Evolutionary conservation across 2,888 invertebrate species (phyloP), one percentile per base, ranked within the genome.

Genomic region (Cheilosia vernalis): DNA sequence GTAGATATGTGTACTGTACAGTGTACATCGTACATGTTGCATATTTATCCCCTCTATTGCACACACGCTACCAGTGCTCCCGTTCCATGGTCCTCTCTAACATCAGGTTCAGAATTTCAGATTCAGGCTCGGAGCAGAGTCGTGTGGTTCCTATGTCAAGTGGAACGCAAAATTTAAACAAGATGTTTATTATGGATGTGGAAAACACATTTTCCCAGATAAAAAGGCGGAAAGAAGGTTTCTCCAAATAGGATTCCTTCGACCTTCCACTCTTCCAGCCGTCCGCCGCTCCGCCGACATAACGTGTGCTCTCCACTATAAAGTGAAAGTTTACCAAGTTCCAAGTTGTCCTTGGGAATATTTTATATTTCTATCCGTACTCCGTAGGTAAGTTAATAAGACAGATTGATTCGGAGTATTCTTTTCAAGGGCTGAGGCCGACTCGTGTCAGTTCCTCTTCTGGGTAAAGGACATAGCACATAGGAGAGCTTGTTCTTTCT

Each of bases 101-200:
- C 58, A 66, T n/a, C 47, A 47, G 33, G 42, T 47, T 47, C 13
- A 51, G 49, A 2, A 27, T 27, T 27, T 60, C 47, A 44, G 66
- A 66, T 60, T 60, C 72, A 51, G 70, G 49, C 44, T 27, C 44
- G n/a, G n/a, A 47, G 44, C 17, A 17, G 51, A 40, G 21, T 40
- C 30, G 9, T 17, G 33, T 53, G 44, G 33, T 78, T 30, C 77
- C 69, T 78, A 63, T 70, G 72, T 64, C 72, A 72, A 79, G 79
- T 60, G 70, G 64, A 72, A 79, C 49, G 49, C 64, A 64, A 70
- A 79, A 78, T 78, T 78, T 63, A 78, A 69, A 72, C 79, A 79
- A 79, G 79, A 79, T 72, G 72, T 72, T 79, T 79, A 53, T 64
- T 64, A 64, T 66, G 63, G 72, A 79, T 72, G 79, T 72, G 79